Conservation (phyloP, 2,888 invertebrate genomes). For the Trisateles emortualis region DNA sequence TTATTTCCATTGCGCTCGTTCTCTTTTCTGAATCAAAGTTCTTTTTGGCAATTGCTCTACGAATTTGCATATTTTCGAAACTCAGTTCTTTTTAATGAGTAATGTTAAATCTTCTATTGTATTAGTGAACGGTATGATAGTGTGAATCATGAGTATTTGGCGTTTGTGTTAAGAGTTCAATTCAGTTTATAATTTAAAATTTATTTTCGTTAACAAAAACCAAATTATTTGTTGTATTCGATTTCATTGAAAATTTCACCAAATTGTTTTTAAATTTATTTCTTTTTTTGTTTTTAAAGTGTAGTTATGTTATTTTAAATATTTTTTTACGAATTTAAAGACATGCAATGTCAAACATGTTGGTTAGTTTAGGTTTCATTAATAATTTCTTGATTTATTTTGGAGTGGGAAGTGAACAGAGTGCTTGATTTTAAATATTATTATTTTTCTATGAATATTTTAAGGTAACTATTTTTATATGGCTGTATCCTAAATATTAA, state of each 20-base stretch:
- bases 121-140: constrained; percentile 11
- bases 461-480: constrained; percentile 44
- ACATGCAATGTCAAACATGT: constrained; percentile 40
- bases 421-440: constrained; percentile 14
- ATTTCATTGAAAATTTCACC: neutral
- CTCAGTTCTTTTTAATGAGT: neutral
- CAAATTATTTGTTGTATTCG: neutral
- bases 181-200: constrained; percentile 10
- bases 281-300: constrained; percentile 9
- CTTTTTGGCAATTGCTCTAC: neutral
- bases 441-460: constrained; percentile 35
- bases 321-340: constrained; percentile 39
- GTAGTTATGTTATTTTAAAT: constrained; percentile 14
- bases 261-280: neutral
- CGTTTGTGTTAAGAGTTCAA: neutral
- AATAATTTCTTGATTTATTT: constrained; percentile 17
- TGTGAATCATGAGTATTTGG: constrained; percentile 16
- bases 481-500: constrained; percentile 51
- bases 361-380: constrained; percentile 19
- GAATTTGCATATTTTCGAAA: neutral
- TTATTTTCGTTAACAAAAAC: neutral
- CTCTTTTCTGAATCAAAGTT: constrained; percentile 4
- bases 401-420: constrained; percentile 5
- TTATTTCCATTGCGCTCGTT: constrained; percentile 7
- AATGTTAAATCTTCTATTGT: neutral